Conservation (phyloP, 2,113 vertebrate genomes). For the Takifugu bimaculatus region DNA sequence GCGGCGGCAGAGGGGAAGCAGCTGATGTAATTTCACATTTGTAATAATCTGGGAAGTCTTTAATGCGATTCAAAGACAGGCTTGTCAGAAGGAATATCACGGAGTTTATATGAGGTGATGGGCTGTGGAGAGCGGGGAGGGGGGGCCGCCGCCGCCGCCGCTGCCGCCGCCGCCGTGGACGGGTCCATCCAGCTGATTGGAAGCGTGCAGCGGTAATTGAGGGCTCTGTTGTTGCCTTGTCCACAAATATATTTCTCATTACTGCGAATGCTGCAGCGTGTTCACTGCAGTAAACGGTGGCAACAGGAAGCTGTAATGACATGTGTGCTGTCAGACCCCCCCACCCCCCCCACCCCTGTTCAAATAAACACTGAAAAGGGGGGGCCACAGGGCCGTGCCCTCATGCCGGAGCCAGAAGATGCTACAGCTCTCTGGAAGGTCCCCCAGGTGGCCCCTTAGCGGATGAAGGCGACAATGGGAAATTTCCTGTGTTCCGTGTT, state of each 20-base stretch:
- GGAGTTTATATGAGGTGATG: conserved; percentile 49
- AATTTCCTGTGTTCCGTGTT: no score
- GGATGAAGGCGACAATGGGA: no score
- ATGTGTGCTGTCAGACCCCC: conserved; percentile 33
- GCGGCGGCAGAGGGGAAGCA: conserved; percentile 4
- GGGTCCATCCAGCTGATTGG: conserved; percentile 29
- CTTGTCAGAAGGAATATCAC: conserved; percentile 58
- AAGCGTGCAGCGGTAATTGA: conserved; percentile 53
- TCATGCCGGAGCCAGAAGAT: no score
- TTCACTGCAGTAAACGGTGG: conserved; percentile 46
- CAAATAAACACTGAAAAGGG: no score
- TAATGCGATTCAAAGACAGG: conserved; percentile 63
- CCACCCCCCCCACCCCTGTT: no score
- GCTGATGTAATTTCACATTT: conserved; percentile 65
- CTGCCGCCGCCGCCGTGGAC: no score
- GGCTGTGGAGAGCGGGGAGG: conserved; percentile 4
- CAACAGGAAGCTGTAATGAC: conserved; percentile 52
- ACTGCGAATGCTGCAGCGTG: conserved; percentile 38
- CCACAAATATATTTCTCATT: conserved; percentile 67
- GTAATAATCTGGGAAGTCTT: conserved; percentile 69
- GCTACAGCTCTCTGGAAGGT: no score
- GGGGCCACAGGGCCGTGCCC: no score
- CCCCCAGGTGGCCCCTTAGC: no score
- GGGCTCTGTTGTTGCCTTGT: conserved; percentile 28
- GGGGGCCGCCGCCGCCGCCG: no score